Base-by-base conservation (phyloP, 2,113 vertebrate species). In the Dryoscopus gambensis region DNA sequence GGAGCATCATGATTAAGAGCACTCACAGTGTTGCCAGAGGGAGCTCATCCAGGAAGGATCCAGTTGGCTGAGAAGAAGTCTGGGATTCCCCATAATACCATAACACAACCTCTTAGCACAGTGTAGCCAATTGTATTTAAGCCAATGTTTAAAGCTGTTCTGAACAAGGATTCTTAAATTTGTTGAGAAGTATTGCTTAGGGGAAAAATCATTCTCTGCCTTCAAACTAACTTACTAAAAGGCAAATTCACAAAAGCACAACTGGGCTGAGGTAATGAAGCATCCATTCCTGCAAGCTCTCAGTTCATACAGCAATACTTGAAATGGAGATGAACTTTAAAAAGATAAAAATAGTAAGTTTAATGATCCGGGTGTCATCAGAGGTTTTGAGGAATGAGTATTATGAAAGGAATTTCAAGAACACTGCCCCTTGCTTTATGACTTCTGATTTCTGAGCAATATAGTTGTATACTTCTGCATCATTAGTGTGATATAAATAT, bases 401-500 rank as follows among this genome's bases (percentile, higher is more conserved):
- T 31, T 55, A 20, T 17, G 23, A 87, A 17, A 91, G 10, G 10
- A 75, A 64, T n/a, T 68, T 89, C 24, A 56, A 76, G 35, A 82
- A 52, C 13, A n/a, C 8, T 80, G 22, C 1, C 6, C 4, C 10
- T 82, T 77, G 8, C 57, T 94, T 89, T 78, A 47, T n/a, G 11
- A 18, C 17, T 76, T 96, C 81, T 91, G 50, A 37, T 90, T 90
- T 86, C 68, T 90, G 37, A 90, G 42, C 39, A 90, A 60, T 67
- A 33, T 19, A 55, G 74, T 56, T n/a, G 11, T 42, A 65, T 50
- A 47, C 5, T 69, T 96, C 68, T 90, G 55, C 57, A 94, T 74
- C 59, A 55, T 80, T 83, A 70, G 47, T 49, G 52, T n/a, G 60
- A 87, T 89, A 95, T 71, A 90, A 95, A 89, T 92, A 93, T 52